Evolutionary conservation across 2,888 invertebrate genomes (phyloP).

Genomic region (Epistrophella euchroma): DNA sequence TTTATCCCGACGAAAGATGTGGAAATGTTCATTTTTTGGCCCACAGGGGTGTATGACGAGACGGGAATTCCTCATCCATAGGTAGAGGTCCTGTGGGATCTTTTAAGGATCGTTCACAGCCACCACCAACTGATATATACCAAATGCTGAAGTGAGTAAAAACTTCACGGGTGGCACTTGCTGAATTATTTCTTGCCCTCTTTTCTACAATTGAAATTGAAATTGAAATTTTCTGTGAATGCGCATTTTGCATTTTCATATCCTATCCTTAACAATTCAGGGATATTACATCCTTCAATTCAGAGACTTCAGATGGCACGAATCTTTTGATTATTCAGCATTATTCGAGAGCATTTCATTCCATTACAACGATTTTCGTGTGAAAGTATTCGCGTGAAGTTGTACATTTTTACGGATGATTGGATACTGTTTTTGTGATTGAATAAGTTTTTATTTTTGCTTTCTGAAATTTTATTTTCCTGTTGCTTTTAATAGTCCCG

Average conservation of each 20-base stretch:
- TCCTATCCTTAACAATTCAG: neutral
- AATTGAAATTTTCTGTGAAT: constrained; percentile 44
- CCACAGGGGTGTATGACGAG: constrained; percentile 10
- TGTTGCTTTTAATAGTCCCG: constrained; percentile 32
- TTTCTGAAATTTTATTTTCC: neutral
- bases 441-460: neutral
- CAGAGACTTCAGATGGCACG: constrained; percentile 35
- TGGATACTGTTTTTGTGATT: constrained; percentile 49
- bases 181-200: constrained; percentile 39
- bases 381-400: constrained; percentile 69
- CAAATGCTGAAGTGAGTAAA: constrained; percentile 15
- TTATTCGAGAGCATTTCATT: constrained; percentile 60
- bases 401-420: constrained; percentile 75
- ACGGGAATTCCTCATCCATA: neutral
- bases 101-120: constrained; percentile 57
- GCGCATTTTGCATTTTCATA: constrained; percentile 62
- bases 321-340: constrained; percentile 31
- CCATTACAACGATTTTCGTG: constrained; percentile 75
- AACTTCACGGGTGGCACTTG: constrained; percentile 74
- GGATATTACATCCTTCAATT: constrained; percentile 42
- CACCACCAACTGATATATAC: constrained; percentile 36
- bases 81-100: constrained; percentile 36
- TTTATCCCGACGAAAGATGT: constrained; percentile 28
- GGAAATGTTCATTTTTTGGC: constrained; percentile 66
- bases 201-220: constrained; percentile 13